Evolutionary conservation across 2,888 invertebrate species (phyloP).

Genomic region (Ophonus ardosiacus): DNA sequence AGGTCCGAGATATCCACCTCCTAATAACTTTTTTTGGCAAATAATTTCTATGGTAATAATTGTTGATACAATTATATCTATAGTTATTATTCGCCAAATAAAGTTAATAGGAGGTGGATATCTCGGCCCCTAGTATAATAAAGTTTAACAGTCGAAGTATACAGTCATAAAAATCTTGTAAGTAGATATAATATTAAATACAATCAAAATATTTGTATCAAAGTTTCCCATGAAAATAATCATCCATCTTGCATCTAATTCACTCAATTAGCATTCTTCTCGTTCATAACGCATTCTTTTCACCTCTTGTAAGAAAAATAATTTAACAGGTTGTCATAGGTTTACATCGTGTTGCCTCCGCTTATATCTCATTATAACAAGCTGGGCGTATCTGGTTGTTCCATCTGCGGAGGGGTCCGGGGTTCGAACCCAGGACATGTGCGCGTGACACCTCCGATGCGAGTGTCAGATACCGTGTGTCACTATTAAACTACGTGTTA

Average conservation of each 20-base stretch:
- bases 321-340: conserved; percentile 54
- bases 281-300: conserved; percentile 43
- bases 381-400: conserved; percentile 1
- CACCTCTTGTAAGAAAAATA: conserved; percentile 49
- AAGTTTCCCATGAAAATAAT: conserved; percentile 17
- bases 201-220: background rate
- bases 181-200: background rate
- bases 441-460: conserved; percentile 61
- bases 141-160: no score
- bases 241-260: conserved; percentile 18
- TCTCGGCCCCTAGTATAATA: no score
- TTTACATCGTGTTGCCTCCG: conserved; percentile 11
- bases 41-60: no score
- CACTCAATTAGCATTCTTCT: conserved; percentile 32
- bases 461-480: conserved; percentile 69
- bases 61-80: no score
- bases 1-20: no score
- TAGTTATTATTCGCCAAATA: no score
- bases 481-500: conserved; percentile 70
- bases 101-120: no score
- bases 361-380: conserved; percentile 50
- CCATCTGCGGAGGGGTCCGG: conserved; percentile 1
- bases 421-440: conserved; percentile 42
- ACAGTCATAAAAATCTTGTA: background rate
- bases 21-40: no score